Conservation (phyloP, 2,888 invertebrate species). For the Agrilus biguttatus region DNA sequence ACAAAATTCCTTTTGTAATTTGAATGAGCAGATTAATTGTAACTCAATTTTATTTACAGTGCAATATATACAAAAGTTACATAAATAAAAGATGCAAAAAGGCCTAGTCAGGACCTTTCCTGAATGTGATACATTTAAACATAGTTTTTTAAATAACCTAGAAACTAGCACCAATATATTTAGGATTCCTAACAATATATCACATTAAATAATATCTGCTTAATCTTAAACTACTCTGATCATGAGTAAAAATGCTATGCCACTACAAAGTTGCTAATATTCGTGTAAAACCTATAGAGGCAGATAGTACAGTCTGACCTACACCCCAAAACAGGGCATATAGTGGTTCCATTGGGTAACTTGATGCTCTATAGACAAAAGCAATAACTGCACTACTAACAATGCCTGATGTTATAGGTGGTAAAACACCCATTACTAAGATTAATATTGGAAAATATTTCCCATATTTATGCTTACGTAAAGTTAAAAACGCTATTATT, state of each 20-base stretch:
- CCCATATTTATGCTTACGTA: constrained; percentile 88
- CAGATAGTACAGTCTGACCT: constrained; percentile 80
- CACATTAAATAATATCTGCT: too few species aligned
- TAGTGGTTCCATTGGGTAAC: constrained; percentile 76
- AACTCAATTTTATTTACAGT: constrained; percentile 14
- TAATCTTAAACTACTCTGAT: too few species aligned
- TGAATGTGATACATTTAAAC: too few species aligned
- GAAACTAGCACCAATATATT: too few species aligned
- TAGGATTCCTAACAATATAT: too few species aligned
- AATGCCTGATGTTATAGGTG: constrained; percentile 77
- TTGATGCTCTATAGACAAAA: constrained; percentile 83
- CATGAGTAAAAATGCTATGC: constrained; percentile 14
- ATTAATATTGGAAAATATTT: constrained; percentile 85
- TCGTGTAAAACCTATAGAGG: constrained; percentile 83
- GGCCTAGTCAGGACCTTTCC: too few species aligned
- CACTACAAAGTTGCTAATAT: constrained; percentile 77
- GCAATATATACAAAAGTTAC: constrained; percentile 25
- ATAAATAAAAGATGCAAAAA: constrained; percentile 1
- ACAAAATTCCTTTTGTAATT: too few species aligned
- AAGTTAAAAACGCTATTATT: constrained; percentile 76
- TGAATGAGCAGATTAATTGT: not conserved
- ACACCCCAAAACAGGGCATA: constrained; percentile 92
- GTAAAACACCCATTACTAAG: constrained; percentile 77
- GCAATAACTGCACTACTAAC: constrained; percentile 86
- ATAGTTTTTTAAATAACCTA: too few species aligned